Conservation (phyloP, 1,140 invertebrate genomes). For the Micrasema longulum region DNA sequence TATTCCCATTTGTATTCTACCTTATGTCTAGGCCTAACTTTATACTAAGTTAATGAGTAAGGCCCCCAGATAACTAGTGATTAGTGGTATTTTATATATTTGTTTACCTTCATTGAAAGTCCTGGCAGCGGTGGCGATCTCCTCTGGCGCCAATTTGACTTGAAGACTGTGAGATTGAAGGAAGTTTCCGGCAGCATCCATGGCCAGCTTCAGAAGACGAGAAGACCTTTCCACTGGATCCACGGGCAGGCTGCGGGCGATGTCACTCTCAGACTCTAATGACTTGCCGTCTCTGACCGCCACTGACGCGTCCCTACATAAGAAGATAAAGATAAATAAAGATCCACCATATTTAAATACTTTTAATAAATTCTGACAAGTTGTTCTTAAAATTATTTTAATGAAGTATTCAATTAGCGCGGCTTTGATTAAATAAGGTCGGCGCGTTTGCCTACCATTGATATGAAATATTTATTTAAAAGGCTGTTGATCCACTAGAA, state of each 20-base stretch:
- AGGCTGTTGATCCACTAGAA: no score
- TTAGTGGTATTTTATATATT: background rate
- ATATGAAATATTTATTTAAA: no score
- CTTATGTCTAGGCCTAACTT: no score
- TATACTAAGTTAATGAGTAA: no score
- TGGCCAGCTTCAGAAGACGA: slow-evolving; percentile 68
- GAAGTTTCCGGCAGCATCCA: slow-evolving; percentile 69
- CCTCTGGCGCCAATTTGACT: slow-evolving; percentile 69
- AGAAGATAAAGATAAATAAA: background rate
- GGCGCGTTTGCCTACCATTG: no score
- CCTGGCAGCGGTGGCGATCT: slow-evolving; percentile 67
- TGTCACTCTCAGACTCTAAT: slow-evolving; percentile 66
- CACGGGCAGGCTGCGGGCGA: slow-evolving; percentile 67
- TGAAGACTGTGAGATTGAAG: slow-evolving; percentile 72
- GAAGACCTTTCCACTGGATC: slow-evolving; percentile 66
- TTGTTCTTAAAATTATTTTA: no score
- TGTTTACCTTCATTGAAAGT: slow-evolving; percentile 72
- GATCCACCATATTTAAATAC: background rate
- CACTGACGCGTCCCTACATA: slow-evolving; percentile 58
- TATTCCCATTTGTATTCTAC: no score
- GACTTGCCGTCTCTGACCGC: slow-evolving; percentile 65
- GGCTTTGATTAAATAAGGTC: no score
- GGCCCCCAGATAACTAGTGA: background rate
- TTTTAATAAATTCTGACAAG: background rate
- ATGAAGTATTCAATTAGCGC: no score